Percentiles rank a stretch among this genome's conserved stretches.
phyloP scores from a whole-genome alignment of 2,113 vertebrate genomes.

The Otis tarda region DNA sequence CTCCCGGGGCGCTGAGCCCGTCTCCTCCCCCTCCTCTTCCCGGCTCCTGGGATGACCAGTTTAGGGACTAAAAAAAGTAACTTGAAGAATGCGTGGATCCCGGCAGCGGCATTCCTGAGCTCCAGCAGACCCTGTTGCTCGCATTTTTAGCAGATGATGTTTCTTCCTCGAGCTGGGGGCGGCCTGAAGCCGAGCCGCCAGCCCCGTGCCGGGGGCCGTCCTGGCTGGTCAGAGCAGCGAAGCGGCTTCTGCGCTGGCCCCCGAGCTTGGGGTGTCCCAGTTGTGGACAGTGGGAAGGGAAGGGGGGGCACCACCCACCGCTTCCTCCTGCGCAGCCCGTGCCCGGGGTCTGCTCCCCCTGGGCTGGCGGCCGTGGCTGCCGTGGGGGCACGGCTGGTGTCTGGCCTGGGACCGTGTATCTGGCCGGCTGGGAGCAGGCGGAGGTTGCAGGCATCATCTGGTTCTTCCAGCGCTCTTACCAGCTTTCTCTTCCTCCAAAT shows the following conservation, averaged over 20 bases:
- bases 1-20: neutral
- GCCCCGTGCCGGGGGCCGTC: rapidly evolving
- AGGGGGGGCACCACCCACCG: rapidly evolving
- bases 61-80: slow-evolving; percentile 43
- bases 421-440: neutral
- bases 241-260: neutral
- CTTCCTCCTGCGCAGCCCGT: neutral
- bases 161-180: neutral
- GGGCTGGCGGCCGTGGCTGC: neutral
- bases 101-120: slow-evolving; percentile 20
- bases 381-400: rapidly evolving
- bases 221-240: rapidly evolving
- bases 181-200: neutral
- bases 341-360: neutral
- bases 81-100: neutral
- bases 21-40: neutral
- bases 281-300: rapidly evolving
- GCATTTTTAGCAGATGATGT: slow-evolving; percentile 46
- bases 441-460: neutral
- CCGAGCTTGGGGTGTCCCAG: neutral
- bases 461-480: rapidly evolving
- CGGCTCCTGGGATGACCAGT: slow-evolving; percentile 19
- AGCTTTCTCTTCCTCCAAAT: neutral
- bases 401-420: rapidly evolving
- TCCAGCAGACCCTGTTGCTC: neutral